Evolutionary conservation across 2,888 invertebrate genomes (phyloP), one percentile per base, ranked within the genome.

Genomic region (Holacanthella duospinosa): DNA sequence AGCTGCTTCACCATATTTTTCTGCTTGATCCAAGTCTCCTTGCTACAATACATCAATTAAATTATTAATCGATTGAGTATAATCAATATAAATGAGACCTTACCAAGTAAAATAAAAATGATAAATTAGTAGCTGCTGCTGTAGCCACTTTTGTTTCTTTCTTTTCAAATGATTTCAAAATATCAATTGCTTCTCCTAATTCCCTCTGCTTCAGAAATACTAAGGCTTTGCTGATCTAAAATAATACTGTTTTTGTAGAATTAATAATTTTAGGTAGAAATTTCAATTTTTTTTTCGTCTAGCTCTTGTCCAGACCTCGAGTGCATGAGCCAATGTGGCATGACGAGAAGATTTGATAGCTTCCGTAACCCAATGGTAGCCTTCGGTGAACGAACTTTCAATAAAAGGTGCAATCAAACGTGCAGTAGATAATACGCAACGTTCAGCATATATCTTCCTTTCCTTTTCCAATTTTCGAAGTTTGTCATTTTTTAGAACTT

Each of bases 301-400:
- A 36, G 6, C 9, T 6, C 36, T 36, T 16, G 27, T 58, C 29
- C n/a, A 43, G 55, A 71, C 69, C 79, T 94, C 93, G 70, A 94
- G 79, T 80, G 89, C 95, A 73, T 86, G 88, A 54, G 89, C 93
- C 68, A 92, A 81, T 76, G 84, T 84, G 43, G 86, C 83, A 74
- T 88, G 89, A 76, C 85, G 86, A n/a, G 95, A 93, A 56, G 88
- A 86, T 76, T 93, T 92, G 59, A 97, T 88, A 26, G 89, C 86
- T 73, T 94, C 93, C 60, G 95, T 90, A 77, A 97, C 97, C 95
- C 94, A 94, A 70, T 79, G 81, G 71, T 84, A 84, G 28, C 81
- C 81, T 59, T 73, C 72, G 55, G 70, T 60, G 71, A 81, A 81
- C 48, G 77, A 77, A 27, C 73, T 82, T 73, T 89, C 89, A 68